Conservation (phyloP, 2,888 invertebrate species). For the Empis stercorea region DNA sequence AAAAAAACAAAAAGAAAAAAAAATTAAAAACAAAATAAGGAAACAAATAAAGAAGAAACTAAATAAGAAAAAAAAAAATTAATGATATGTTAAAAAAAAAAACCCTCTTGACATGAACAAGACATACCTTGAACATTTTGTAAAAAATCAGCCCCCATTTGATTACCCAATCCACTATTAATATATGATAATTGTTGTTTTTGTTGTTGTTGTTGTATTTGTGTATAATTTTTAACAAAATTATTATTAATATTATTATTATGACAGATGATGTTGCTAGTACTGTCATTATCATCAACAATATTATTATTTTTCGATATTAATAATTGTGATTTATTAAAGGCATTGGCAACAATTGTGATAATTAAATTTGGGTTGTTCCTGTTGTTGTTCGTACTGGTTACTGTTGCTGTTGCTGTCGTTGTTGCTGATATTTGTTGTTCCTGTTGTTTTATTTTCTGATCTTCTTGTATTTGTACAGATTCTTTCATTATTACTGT, state of each 20-base stretch:
- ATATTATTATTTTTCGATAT: not conserved
- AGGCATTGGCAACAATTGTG: conserved; percentile 13
- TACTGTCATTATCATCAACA: not conserved
- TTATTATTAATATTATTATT: not conserved
- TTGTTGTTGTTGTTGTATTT: conserved; percentile 7
- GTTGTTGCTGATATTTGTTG: too few species aligned
- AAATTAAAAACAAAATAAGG: not conserved
- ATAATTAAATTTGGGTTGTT: conserved; percentile 4
- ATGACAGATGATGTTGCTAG: too few species aligned
- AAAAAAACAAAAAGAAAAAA: conserved; percentile 10
- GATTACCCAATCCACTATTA: conserved; percentile 5
- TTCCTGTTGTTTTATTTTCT: too few species aligned
- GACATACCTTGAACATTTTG: conserved; percentile 39
- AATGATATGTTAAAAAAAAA: too few species aligned
- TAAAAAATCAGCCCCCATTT: conserved; percentile 27
- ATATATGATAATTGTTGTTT: conserved; percentile 6
- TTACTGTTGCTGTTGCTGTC: too few species aligned
- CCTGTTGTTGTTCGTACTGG: too few species aligned
- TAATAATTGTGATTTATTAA: conserved; percentile 1
- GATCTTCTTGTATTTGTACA: too few species aligned
- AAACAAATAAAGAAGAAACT: too few species aligned
- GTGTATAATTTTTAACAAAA: conserved; percentile 1
- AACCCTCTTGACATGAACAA: not conserved
- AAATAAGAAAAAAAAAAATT: too few species aligned
- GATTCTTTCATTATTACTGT: too few species aligned